These are phyloP conservation scores for Norana najaformis DNA, from an alignment of 2,888 invertebrate species.

Conservation along the genomic window DNA sequence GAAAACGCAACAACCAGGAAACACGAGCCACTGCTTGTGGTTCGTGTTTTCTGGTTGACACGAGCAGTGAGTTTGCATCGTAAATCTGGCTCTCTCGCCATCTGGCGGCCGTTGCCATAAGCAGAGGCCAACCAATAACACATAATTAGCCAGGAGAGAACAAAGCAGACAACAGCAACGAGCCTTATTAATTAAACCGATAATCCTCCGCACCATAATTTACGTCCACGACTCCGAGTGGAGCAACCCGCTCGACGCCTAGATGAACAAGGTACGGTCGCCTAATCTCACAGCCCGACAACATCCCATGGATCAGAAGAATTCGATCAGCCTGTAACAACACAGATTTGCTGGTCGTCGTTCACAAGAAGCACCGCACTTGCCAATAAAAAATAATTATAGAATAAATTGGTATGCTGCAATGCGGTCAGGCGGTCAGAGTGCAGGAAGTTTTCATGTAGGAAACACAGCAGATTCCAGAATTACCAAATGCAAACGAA, in stretches of 20 bases:
- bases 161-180: not conserved
- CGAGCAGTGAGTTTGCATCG: not conserved
- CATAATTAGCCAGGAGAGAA: not conserved
- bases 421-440: not conserved
- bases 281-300: not conserved
- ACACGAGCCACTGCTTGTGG: too few relatives aligned
- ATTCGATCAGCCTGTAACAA: slow-evolving; percentile 7
- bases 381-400: slow-evolving; percentile 13
- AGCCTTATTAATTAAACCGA: slow-evolving; percentile 13
- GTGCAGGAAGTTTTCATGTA: not conserved
- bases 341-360: not conserved
- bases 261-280: not conserved
- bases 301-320: slow-evolving; percentile 5
- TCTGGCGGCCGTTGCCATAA: not conserved
- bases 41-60: too few relatives aligned
- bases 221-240: not conserved
- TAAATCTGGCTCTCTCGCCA: not conserved
- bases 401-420: slow-evolving; percentile 13
- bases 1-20: too few relatives aligned
- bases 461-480: not conserved
- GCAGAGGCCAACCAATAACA: not conserved
- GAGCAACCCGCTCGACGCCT: not conserved
- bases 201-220: not conserved
- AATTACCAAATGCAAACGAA: not conserved
- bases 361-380: not conserved